Evolutionary conservation across 2,888 invertebrate species (phyloP), one percentile per base, ranked within the genome.

Genomic region (Diloba caeruleocephala): DNA sequence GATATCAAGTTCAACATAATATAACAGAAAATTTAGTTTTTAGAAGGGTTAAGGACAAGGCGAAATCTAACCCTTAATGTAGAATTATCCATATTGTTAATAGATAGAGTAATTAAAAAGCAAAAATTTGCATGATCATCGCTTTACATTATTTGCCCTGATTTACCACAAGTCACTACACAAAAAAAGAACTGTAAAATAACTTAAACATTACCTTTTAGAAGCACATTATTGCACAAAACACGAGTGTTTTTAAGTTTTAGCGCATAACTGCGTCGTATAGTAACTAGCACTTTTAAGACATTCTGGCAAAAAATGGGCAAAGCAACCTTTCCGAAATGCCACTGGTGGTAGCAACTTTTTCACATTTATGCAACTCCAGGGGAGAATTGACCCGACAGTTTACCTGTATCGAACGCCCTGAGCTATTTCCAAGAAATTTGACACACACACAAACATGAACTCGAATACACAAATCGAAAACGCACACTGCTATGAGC

Each of bases 401-500:
- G 36, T 60, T 70, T 71, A 72, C 71, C 71, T 74, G 70, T 76
- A 73, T 72, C 44, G 77, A 78, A 72, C 73, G 76, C 75, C 43
- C 37, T 44, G 54, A 81, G 82, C 84, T 61, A 84, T 78, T 92
- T 92, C 91, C 81, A 51, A 84, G 91, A 91, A 92, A 78, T 66
- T 89, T 79, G 82, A 85, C n/a, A 86, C 87, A 79, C 86, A 76
- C 79, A 88, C 81, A 76, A 82, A 84, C 81, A n/a, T 21, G 6
- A 80, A 50, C 54, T 74, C 55, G 31, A 41, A 49, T 49, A 38
- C 39, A 74, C 39, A 74, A 73, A 51, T 41, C 51, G 55, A 50
- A 71, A 25, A 51, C 65, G 23, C 71, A 72, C 78, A 82, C 86
- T 48, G 72, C 81, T 81, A 80, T 79, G 76, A 31, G 56, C 12